Evolutionary conservation across 1,140 invertebrate species (phyloP), one percentile per base, ranked within the genome.

Genomic region (Formica selysi): DNA sequence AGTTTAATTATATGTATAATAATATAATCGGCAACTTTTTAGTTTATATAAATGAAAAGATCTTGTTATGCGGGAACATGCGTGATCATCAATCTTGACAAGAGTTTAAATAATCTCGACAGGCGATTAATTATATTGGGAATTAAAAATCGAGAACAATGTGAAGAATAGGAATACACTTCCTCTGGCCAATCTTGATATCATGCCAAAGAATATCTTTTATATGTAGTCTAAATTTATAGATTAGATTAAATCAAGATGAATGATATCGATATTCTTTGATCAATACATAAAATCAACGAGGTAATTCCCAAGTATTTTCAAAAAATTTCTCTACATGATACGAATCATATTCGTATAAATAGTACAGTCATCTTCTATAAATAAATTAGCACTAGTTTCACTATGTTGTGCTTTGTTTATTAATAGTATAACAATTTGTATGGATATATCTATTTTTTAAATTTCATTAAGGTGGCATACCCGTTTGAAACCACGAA

Each of bases 171-270:
- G 0, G 3, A 36, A 22, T 29, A 29, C 8, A 41, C 3, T 57
- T 54, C 13, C 32, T 65, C 8, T n/a, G 10, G 16, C 6, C 11
- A 36, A 1, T 38, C 2, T 64, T 64, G 38, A 48, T 86, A 68
- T 86, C 65, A 29, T 44, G n/a, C 0, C 10, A 6, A 70, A 13
- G 1, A 81, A 62, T 81, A 71, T 71, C 71, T 68, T 81, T 86
- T 2, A 51, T 54, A 19, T 64, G 36, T 54, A 7, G 3, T 51
- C 3, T 11, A 48, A n/a, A 73, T 76, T 86, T 29, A 3, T 8
- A 70, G 85, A 83, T 86, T 86, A 86, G 68, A 86, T 86, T 83
- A 74, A 57, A 26, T 54, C 26, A 73, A 78, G 22, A 64, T 59
- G 22, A 73, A 36, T 32, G 13, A 26, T 73, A 80, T 86, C 67